Evolutionary conservation across 2,888 invertebrate species (phyloP).

Genomic region (Drosophila glabriapex): DNA sequence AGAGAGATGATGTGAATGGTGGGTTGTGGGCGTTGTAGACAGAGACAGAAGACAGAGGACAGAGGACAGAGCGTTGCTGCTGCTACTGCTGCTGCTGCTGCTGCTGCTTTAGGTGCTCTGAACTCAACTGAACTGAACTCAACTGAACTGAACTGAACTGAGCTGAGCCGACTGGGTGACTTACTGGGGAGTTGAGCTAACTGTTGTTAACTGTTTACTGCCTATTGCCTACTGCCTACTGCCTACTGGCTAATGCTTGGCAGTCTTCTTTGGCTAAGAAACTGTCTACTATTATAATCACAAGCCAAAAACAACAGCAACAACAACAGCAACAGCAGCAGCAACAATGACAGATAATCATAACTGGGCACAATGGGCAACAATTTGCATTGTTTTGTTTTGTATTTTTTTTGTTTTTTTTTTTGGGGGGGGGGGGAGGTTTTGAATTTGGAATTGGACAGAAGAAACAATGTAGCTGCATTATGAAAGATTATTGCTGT

Average conservation of each 20-base stretch:
- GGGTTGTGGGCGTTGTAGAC: slow-evolving; percentile 40
- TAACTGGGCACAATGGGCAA: slow-evolving; percentile 73
- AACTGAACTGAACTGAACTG: slow-evolving; percentile 50
- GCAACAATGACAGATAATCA: slow-evolving; percentile 72
- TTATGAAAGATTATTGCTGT: slow-evolving; percentile 72
- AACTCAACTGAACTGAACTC: slow-evolving; percentile 65
- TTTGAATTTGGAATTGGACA: slow-evolving; percentile 5
- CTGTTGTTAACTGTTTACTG: slow-evolving; percentile 22
- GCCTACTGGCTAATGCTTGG: slow-evolving; percentile 8
- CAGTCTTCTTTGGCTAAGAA: slow-evolving; percentile 44
- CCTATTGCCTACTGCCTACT: slow-evolving; percentile 15
- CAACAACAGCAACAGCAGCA: slow-evolving; percentile 37
- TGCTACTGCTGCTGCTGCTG: not conserved
- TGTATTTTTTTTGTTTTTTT: not conserved
- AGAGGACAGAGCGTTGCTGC: not conserved
- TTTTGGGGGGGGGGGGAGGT: not conserved
- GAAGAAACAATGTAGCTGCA: slow-evolving; percentile 49
- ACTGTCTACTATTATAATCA: slow-evolving; percentile 48
- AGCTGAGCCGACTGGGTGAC: slow-evolving; percentile 55
- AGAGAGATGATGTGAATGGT: not conserved
- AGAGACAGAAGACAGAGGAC: slow-evolving; percentile 18
- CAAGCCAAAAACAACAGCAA: slow-evolving; percentile 25
- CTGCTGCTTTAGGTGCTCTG: slow-evolving; percentile 64
- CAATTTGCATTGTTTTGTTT: slow-evolving; percentile 63
- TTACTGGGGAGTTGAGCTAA: slow-evolving; percentile 43